Evolutionary conservation across 2,888 invertebrate genomes (phyloP), one percentile per base, ranked within the genome.

Genomic region (Periphyllus acericola): DNA sequence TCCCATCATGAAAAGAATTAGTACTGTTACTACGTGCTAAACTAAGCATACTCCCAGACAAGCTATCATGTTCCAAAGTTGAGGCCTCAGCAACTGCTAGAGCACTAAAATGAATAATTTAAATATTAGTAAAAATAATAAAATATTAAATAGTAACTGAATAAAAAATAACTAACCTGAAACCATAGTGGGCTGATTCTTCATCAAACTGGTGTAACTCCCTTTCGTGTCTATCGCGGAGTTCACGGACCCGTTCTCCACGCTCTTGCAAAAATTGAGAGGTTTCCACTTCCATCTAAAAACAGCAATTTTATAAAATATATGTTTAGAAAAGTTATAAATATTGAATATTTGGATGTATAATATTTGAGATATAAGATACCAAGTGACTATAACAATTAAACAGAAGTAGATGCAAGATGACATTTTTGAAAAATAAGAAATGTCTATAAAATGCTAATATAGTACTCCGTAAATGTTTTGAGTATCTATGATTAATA

Each of bases 21-120:
- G 97, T 97, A 93, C 97, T 97, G 94, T 97, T 97, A 94, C 97
- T 97, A 93, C 97, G 97, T 90, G 97, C 97, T 92, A 98, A 94
- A 93, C 98, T 98, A 91, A 96, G 94, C 96, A 98, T 96, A 91
- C 98, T 98, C 91, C 98, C 98, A 89, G 97, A 97, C 90, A 98
- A 94, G 91, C 97, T 97, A 92, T 97, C 98, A 92, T 97, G 97
- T 90, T 97, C 97, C 91, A 95, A 95, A 91, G 96, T 95, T 90
- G 97, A 96, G 91, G 96, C 96, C 92, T 98, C 97, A 88, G 96
- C 96, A 92, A 98, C 96, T 91, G 97, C 97, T 93, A 98, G 93
- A 90, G 97, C 96, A 93, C 97, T 97, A 72, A 46, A 88, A 88
- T 29, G 8, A 46, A 29, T 82, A 93, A 81, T 93, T 92, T 72